phyloP scores from a whole-genome alignment of 2,113 vertebrate species.

The Nesoenas mayeri region DNA sequence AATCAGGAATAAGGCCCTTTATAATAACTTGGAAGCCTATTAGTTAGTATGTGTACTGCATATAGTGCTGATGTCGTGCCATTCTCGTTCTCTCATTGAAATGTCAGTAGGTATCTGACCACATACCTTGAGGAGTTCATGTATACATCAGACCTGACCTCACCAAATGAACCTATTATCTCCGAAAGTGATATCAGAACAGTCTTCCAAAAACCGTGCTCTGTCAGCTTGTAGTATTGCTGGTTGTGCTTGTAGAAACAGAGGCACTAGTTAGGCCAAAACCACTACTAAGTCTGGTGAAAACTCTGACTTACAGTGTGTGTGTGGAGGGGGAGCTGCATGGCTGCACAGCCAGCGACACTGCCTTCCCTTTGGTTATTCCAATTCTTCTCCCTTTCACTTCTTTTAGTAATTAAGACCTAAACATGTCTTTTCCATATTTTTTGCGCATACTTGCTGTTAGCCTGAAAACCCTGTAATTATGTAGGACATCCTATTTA shows the following conservation, averaged over 20 bases:
- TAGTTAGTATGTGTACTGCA: neutral
- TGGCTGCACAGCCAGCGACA: neutral
- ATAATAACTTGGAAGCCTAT: neutral
- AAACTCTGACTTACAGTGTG: neutral
- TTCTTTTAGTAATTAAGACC: neutral
- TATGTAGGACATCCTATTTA: neutral
- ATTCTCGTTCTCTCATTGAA: neutral
- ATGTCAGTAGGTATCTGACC: neutral
- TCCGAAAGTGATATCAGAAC: neutral
- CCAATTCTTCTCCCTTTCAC: neutral
- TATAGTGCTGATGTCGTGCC: neutral
- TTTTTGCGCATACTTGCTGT: neutral
- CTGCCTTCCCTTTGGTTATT: neutral
- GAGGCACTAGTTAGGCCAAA: neutral
- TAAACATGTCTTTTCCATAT: neutral
- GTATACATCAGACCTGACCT: neutral
- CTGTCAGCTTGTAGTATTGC: neutral
- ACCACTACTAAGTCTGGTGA: neutral
- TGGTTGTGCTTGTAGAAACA: neutral
- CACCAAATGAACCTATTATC: neutral
- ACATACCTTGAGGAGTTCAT: neutral
- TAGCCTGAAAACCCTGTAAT: neutral
- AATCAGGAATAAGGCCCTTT: neutral
- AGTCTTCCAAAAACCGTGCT: neutral
- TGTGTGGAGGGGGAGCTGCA: rapidly evolving